Base-by-base conservation (phyloP, 2,888 invertebrate species). In the Mesochorus sp. region DNA sequence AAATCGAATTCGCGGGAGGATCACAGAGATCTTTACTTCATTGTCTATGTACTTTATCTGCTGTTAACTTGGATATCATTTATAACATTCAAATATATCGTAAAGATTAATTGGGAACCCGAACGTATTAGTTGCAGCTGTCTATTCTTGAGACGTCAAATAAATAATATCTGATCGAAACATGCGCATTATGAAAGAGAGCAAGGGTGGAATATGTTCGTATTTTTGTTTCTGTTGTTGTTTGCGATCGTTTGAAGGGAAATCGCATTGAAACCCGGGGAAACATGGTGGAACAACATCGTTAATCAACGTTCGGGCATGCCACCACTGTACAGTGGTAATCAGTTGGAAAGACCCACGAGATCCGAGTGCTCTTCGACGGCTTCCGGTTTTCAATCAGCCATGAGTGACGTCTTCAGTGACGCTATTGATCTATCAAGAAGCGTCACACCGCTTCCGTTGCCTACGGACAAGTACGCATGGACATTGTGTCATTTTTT, bases 21-120 rank as follows among this genome's bases (percentile, higher is more conserved):
- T 68, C 81, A 80, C 59, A 81, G 82, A 80, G 82, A 83, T 74
- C 80, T 85, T 74, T 85, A 85, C 79, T 74, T 83, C 39, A 62
- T 82, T 53, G 73, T 84, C 49, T 83, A 81, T 73, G 42, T 80
- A 39, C 81, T 74, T n/a, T 84, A 86, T 61, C 59, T 85, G 3
- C 34, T 84, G 42, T 73, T 80, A 28, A 82, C 80, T 49, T 83
- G 84, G 76, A 74, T 80, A 77, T 19, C 73, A 47, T 81, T 82
- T 53, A 42, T 85, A n/a, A 28, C 72, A 6, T 59, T 80, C 21
- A 84, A 83, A 78, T 83, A 84, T 71, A 74, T 77, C 57, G 66
- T 80, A 39, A 64, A 79, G 5, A 34, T 81, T 21, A 79, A 80
- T 37, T 74, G 70, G 71, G 55, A 59, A n/a, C 55, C 77, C 12